These are phyloP conservation scores for Novumbra hubbsi DNA, from an alignment of 2,797 vertebrate genomes.

Conservation along the genomic window DNA sequence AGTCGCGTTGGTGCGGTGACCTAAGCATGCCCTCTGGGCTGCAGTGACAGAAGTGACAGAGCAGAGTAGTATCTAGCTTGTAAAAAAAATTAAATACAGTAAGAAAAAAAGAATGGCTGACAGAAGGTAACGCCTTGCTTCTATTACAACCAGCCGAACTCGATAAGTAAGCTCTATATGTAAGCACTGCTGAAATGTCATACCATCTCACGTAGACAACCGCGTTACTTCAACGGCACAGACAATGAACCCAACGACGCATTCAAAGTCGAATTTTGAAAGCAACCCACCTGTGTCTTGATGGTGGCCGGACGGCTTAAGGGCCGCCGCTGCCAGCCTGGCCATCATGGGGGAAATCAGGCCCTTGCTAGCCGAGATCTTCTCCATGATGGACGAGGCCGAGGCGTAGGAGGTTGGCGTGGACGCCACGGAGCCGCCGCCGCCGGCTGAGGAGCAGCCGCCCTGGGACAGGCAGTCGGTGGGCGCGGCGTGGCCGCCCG, in stretches of 20 bases:
- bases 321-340: slow-evolving; percentile 91
- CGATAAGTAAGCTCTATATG: too few species aligned
- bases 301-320: slow-evolving; percentile 82
- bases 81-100: neutral
- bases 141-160: neutral
- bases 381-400: slow-evolving; percentile 93
- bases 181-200: too few species aligned
- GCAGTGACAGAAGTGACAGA: slow-evolving; percentile 8
- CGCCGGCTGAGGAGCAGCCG: slow-evolving; percentile 74
- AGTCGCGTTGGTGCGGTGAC: slow-evolving; percentile 56
- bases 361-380: slow-evolving; percentile 97
- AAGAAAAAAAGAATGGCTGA: neutral
- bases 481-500: slow-evolving; percentile 75
- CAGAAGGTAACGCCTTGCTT: neutral
- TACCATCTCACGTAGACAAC: neutral
- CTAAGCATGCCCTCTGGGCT: slow-evolving; percentile 54
- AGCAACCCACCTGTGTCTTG: slow-evolving; percentile 83
- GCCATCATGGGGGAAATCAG: slow-evolving; percentile 99
- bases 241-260: neutral
- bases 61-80: neutral
- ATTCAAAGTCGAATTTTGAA: neutral
- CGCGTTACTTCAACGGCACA: neutral
- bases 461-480: slow-evolving; percentile 81
- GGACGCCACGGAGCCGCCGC: slow-evolving; percentile 72
- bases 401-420: slow-evolving; percentile 80